phyloP scores from a whole-genome alignment of 2,797 vertebrate species.

The Echiichthys vipera region DNA sequence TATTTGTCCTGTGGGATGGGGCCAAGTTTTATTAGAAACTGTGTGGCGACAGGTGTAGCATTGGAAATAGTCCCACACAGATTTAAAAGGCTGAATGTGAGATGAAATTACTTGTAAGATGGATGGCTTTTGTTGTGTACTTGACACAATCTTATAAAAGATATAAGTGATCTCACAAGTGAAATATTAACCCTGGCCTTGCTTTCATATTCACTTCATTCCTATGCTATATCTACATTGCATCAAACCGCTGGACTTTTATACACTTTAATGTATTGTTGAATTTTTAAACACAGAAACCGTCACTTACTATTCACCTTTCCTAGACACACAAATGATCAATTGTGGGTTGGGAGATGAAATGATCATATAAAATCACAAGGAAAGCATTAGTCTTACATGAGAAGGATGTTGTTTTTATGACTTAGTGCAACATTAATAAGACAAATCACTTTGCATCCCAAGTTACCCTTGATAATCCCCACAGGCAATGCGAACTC shows the following conservation, averaged over 20 bases:
- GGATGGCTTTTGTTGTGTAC: constrained; percentile 59
- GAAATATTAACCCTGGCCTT: constrained; percentile 57
- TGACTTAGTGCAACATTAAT: constrained; percentile 47
- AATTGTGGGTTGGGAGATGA: constrained; percentile 30
- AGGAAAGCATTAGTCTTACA: constrained; percentile 54
- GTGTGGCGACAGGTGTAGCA: constrained; percentile 39
- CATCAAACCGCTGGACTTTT: constrained; percentile 23
- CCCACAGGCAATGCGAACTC: constrained; percentile 34
- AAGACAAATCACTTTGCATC: constrained; percentile 54
- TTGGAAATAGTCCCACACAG: constrained; percentile 45
- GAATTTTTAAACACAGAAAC: constrained; percentile 60
- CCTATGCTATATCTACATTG: background rate
- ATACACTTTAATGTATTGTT: constrained; percentile 29
- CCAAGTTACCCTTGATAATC: constrained; percentile 50
- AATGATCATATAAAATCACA: constrained; percentile 45
- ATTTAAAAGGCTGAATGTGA: constrained; percentile 48
- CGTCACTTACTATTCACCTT: constrained; percentile 51
- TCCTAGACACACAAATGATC: constrained; percentile 48
- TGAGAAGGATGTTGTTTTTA: constrained; percentile 33
- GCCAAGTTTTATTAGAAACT: constrained; percentile 62
- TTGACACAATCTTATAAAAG: constrained; percentile 59
- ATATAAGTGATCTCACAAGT: constrained; percentile 63
- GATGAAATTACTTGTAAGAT: constrained; percentile 70
- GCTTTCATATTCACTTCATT: constrained; percentile 27
- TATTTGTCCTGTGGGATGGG: constrained; percentile 47